Percentiles rank a stretch among this genome's conserved stretches.
phyloP scores from a whole-genome alignment of 2,888 invertebrate species.

The Toxonevra muliebris region DNA sequence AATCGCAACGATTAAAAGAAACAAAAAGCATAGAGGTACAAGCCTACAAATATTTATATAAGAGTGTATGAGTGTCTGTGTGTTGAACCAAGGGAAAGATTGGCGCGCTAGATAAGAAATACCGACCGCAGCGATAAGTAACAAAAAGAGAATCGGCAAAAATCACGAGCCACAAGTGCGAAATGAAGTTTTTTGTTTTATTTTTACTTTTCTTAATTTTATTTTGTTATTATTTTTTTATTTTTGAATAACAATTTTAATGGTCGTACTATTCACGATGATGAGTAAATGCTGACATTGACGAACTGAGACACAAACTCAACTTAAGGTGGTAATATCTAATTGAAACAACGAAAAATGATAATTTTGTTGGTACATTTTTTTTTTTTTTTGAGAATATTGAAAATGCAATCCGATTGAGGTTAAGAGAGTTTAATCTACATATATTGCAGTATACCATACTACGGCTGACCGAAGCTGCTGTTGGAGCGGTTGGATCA shows the following conservation, averaged over 20 bases:
- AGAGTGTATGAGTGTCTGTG: slow-evolving; percentile 18
- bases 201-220: not conserved
- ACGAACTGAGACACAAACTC: slow-evolving; percentile 42
- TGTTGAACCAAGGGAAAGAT: slow-evolving; percentile 45
- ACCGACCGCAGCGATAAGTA: slow-evolving; percentile 8
- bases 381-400: too few relatives aligned
- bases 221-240: not conserved
- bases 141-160: slow-evolving; percentile 7
- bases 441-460: too few relatives aligned
- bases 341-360: too few relatives aligned
- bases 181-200: slow-evolving; percentile 36
- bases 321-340: slow-evolving; percentile 15
- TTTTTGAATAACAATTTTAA: slow-evolving; percentile 9
- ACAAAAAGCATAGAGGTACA: slow-evolving; percentile 1
- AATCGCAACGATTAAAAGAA: slow-evolving; percentile 15
- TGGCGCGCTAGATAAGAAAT: slow-evolving; percentile 58
- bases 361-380: too few relatives aligned
- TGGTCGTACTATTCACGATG: not conserved
- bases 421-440: too few relatives aligned
- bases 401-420: too few relatives aligned
- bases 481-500: too few relatives aligned
- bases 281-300: slow-evolving; percentile 2
- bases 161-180: slow-evolving; percentile 44
- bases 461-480: too few relatives aligned
- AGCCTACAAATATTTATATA: slow-evolving; percentile 5